Base-by-base conservation (phyloP, 2,888 invertebrate species). In the Rhimphoctona megacephalus region DNA sequence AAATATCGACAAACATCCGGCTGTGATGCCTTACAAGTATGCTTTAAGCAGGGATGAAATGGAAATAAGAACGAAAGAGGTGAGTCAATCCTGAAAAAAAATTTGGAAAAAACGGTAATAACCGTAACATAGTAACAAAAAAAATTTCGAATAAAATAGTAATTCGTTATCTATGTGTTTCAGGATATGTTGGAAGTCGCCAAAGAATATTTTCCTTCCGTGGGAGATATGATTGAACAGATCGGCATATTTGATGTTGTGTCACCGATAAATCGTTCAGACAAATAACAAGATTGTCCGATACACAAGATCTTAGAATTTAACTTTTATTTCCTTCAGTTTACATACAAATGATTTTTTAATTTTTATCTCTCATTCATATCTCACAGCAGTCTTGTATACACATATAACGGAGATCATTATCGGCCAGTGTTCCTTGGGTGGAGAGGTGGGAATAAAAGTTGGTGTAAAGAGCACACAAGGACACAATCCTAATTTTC, bases 361-460 rank as follows among this genome's bases (percentile, higher is more conserved):
- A 30, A 17, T 61, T 80, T 80, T 76, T 57, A 83, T 83, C 73
- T 72, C 69, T 85, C 89, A 91, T 91, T 89, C 90, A 91, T 88
- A 90, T 87, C 89, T 91, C 91, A 90, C 91, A 91, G 91, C 91
- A 91, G 91, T 91, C 91, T 91, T 91, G 89, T 89, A 89, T 90
- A 91, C 86, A 88, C 87, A 89, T 61, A 61, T 85, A 87, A 86
- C 81, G 85, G 87, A 87, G 85, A 85, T 87, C 85, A 87, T 87
- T 67, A 87, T 83, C 83, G 87, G 86, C 87, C 81, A 74, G 80
- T 83, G 64, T 85, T 76, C 11, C 25, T 73, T 54, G 46, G 83
- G 72, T 25, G 54, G 49, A 49, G 73, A 66, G 49, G 25, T 14
- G 57, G 69, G 57, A 30, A 30, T 19, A 11, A 43, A 30, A 54